Evolutionary conservation across 2,113 vertebrate species (phyloP), one percentile per base, ranked within the genome.

Genomic region (Poeciliopsis turrubarensis): DNA sequence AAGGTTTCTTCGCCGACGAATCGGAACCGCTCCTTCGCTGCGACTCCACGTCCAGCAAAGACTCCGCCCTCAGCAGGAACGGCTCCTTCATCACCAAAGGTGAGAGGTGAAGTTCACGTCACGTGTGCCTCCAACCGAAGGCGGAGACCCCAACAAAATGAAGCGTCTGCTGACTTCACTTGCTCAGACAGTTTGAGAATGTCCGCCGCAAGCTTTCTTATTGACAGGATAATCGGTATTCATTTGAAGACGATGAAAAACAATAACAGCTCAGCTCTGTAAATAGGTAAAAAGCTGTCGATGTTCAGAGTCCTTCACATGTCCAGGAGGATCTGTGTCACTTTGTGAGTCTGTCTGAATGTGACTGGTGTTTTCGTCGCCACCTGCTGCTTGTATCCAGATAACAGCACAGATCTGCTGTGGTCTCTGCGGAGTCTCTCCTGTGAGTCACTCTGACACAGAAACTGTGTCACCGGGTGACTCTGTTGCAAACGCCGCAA

Each of bases 81-180:
- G 97, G 98, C 79, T 98, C 97, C 83, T 99, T 99, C 89, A 99
- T 99, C 94, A 98, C 97, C 96, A 99, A 99, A 98, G 98, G 98
- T 98, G 91, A 89, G 75, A 67, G 12, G 19, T 25, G n/a, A 62
- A 51, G 31, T 29, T 37, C 22, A 41, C 10, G 22, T n/a, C 51
- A 1, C 25, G 19, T 6, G n/a, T n/a, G 8, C 51, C 22, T 25
- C 22, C 51, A n/a, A 57, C 7, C 10, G n/a, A 25, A 57, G 2
- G 6, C 9, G 15, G 19, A 17, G 51, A 6, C 8, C 6, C 5
- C 19, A 54, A 5, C 44, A 47, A 5, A 15, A 47, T 5, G 10
- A 37, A 51, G 44, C n/a, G 51, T 57, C n/a, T n/a, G 51, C 22
- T 57, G n/a, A 57, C 51, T 57, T 9, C 3, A 57, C 22, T 57